A percentile compares a stretch with the other conserved stretches of the same genome.
phyloP scores from a whole-genome alignment of 1,140 invertebrate species.

The Drosophila arizonae region DNA sequence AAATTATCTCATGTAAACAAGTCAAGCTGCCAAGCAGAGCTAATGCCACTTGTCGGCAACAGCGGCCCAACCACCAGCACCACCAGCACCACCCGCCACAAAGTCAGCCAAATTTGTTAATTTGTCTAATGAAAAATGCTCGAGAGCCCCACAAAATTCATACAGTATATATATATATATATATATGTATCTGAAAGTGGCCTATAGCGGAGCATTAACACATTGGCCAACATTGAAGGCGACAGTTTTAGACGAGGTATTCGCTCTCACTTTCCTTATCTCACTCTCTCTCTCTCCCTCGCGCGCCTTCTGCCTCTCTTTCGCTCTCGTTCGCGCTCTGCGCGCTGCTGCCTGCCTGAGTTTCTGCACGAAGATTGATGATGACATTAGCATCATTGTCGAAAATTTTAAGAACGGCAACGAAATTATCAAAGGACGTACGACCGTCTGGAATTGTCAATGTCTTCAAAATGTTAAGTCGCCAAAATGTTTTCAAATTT shows the following conservation, averaged over 20 bases:
- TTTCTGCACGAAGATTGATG: conserved; percentile 79
- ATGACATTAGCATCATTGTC: conserved; percentile 82
- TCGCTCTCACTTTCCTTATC: conserved; percentile 8
- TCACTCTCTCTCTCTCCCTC: not conserved
- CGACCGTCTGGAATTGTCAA: conserved; percentile 26
- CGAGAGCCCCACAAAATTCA: conserved; percentile 28
- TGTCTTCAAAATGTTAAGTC: conserved; percentile 20
- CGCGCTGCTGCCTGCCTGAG: conserved; percentile 25
- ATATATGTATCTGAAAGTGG: conserved; percentile 16
- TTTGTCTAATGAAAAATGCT: conserved; percentile 80
- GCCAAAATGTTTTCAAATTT: conserved; percentile 53
- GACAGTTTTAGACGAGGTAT: conserved; percentile 48
- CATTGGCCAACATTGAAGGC: conserved; percentile 55
- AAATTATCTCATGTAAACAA: conserved; percentile 82
- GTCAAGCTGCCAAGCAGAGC: conserved; percentile 73
- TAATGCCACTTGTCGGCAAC: conserved; percentile 75
- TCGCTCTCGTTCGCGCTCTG: not conserved
- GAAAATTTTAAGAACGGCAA: conserved; percentile 65
- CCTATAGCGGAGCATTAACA: conserved; percentile 45
- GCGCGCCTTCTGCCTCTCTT: not conserved
- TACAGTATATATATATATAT: not conserved
- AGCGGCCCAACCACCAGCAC: conserved; percentile 15
- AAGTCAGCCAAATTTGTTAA: conserved; percentile 71
- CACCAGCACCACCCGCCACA: conserved; percentile 2
- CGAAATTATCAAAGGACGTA: conserved; percentile 50